A percentile compares a stretch with the other conserved stretches of the same genome.
Conservation (phyloP, 2,888 invertebrate genomes). For the Linnaemya vulpina region DNA sequence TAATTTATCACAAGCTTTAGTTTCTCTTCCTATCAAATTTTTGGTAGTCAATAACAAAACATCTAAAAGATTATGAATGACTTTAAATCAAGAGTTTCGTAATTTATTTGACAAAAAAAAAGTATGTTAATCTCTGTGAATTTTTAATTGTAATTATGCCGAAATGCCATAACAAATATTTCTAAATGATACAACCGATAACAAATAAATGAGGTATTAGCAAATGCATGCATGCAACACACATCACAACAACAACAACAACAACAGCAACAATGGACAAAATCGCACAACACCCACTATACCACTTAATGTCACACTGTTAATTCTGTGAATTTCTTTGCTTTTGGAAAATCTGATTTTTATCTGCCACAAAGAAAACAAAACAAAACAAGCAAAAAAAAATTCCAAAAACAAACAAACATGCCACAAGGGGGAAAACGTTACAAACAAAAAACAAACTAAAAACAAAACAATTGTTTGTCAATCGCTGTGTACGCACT, state of each 20-base stretch:
- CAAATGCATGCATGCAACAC: slow-evolving; percentile 24
- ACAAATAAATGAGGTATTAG: neutral
- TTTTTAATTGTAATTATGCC: slow-evolving; percentile 22
- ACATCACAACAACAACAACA: slow-evolving; percentile 23
- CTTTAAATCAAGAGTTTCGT: too few relatives aligned
- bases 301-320: slow-evolving; percentile 69
- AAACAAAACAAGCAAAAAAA: neutral
- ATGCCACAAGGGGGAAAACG: slow-evolving; percentile 33
- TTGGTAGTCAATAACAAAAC: too few relatives aligned
- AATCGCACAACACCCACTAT: slow-evolving; percentile 65
- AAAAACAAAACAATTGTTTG: slow-evolving; percentile 57
- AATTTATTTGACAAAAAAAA: too few relatives aligned
- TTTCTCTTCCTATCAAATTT: too few relatives aligned
- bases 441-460: neutral
- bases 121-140: neutral
- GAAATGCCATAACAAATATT: slow-evolving; percentile 32
- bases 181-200: slow-evolving; percentile 36
- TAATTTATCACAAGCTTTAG: too few relatives aligned
- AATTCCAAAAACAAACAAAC: slow-evolving; percentile 7
- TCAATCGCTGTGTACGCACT: slow-evolving; percentile 65
- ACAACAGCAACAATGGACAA: slow-evolving; percentile 1
- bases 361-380: slow-evolving; percentile 25
- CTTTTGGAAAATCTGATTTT: slow-evolving; percentile 46
- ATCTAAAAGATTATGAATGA: too few relatives aligned
- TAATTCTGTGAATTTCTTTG: slow-evolving; percentile 52